phyloP scores from a whole-genome alignment of 1,140 invertebrate species.

The Drosophila arawakana region DNA sequence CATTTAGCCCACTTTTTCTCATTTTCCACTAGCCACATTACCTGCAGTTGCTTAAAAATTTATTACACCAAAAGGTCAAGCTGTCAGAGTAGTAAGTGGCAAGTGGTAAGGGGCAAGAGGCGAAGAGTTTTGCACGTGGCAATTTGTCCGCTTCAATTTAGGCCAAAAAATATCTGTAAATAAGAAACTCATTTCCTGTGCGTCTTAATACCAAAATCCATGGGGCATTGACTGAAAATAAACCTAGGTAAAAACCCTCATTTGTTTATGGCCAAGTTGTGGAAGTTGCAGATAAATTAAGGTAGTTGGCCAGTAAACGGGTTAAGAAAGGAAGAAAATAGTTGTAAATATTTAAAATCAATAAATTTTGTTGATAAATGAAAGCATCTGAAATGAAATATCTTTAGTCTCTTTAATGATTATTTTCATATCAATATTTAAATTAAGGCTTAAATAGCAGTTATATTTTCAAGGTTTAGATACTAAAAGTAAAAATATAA shows the following conservation, averaged over 20 bases:
- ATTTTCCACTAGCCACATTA: background rate
- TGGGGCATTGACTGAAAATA: slow-evolving; percentile 8
- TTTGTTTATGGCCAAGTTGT: no score
- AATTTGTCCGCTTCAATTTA: background rate
- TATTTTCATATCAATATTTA: no score
- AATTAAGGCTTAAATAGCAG: no score
- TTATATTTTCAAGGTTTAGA: no score
- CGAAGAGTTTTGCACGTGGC: slow-evolving; percentile 10
- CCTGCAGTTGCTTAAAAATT: slow-evolving; percentile 51
- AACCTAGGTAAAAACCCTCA: background rate
- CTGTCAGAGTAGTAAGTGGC: background rate
- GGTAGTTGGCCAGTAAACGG: no score
- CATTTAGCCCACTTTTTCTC: background rate
- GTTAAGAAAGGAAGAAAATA: background rate
- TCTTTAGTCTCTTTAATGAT: no score
- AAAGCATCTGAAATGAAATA: no score
- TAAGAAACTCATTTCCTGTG: slow-evolving; percentile 21
- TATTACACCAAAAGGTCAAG: slow-evolving; percentile 50
- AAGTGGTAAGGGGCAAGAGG: no score
- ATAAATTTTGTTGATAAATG: no score
- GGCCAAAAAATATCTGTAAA: background rate
- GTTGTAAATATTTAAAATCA: background rate
- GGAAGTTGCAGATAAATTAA: background rate
- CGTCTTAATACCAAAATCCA: background rate
- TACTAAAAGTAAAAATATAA: no score